A percentile compares a stretch with the other conserved stretches of the same genome.
These are phyloP conservation scores for Hirtodrosophila trivittata DNA, from an alignment of 2,888 invertebrate species.

Conservation along the genomic window DNA sequence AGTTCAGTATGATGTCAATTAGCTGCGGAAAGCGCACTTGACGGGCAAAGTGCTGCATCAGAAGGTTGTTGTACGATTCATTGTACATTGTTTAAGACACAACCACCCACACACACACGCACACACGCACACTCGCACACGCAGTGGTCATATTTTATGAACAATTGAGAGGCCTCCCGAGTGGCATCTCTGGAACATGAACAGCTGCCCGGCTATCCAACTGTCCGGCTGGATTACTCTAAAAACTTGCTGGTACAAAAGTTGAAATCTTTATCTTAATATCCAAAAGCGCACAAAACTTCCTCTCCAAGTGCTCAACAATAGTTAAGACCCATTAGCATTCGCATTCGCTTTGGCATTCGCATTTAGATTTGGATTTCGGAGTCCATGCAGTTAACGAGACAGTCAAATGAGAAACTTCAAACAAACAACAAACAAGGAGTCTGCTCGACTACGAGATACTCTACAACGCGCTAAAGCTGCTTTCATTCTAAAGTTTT, in stretches of 20 bases:
- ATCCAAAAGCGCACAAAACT: slow-evolving; percentile 45
- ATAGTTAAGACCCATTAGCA: slow-evolving; percentile 53
- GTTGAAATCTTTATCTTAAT: slow-evolving; percentile 64
- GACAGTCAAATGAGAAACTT: not conserved
- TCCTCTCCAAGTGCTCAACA: slow-evolving; percentile 59
- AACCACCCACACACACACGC: slow-evolving; percentile 31
- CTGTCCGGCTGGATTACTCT: slow-evolving; percentile 9
- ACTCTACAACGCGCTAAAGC: not conserved
- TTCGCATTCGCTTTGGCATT: slow-evolving; percentile 18
- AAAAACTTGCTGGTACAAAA: slow-evolving; percentile 29
- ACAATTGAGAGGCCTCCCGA: slow-evolving; percentile 42
- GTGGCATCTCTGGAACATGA: slow-evolving; percentile 31
- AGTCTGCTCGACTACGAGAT: not conserved
- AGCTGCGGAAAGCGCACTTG: slow-evolving; percentile 77
- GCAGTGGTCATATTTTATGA: slow-evolving; percentile 42
- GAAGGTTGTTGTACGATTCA: slow-evolving; percentile 53
- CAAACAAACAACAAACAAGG: not conserved
- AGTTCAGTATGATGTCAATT: slow-evolving; percentile 80
- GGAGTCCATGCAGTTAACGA: slow-evolving; percentile 13
- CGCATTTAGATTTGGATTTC: slow-evolving; percentile 14
- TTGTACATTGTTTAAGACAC: slow-evolving; percentile 37
- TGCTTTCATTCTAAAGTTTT: too few relatives aligned
- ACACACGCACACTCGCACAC: slow-evolving; percentile 22
- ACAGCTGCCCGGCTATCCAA: slow-evolving; percentile 23
- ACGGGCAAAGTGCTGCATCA: slow-evolving; percentile 46